Evolutionary conservation across 2,888 invertebrate species (phyloP).

Genomic region (Drosophila dives): DNA sequence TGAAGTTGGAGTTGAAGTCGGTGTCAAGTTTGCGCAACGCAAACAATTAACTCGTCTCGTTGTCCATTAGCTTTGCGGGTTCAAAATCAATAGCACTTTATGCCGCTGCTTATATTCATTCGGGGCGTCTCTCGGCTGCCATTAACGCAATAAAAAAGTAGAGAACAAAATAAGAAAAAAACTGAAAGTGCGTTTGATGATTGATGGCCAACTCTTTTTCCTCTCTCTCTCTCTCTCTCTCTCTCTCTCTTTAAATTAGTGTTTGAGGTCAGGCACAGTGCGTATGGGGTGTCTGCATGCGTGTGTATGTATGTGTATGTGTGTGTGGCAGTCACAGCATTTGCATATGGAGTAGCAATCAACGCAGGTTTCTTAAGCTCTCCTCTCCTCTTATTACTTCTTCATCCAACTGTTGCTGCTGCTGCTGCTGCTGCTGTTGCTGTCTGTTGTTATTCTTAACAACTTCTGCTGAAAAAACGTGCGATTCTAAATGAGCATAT

Average conservation of each 20-base stretch:
- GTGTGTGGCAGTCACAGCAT: conserved; percentile 32
- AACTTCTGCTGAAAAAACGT: conserved; percentile 81
- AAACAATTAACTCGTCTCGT: conserved; percentile 76
- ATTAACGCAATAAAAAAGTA: conserved; percentile 27
- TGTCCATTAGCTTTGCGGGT: conserved; percentile 67
- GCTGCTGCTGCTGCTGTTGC: conserved; percentile 13
- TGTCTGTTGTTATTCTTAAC: conserved; percentile 59
- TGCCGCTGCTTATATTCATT: conserved; percentile 30
- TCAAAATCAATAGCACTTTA: conserved; percentile 74
- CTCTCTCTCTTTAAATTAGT: conserved; percentile 40
- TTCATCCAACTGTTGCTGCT: conserved; percentile 18
- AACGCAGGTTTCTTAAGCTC: conserved; percentile 32
- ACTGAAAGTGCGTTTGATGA: conserved; percentile 72
- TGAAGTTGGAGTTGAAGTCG: conserved; percentile 14
- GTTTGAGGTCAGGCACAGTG: conserved; percentile 66
- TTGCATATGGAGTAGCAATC: conserved; percentile 65
- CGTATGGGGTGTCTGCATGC: conserved; percentile 18
- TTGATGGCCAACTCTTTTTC: conserved; percentile 63
- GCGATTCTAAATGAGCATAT: conserved; percentile 81
- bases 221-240: conserved; percentile 2
- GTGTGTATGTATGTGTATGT: conserved; percentile 7
- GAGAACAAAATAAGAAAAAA: conserved; percentile 46
- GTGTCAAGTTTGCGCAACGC: conserved; percentile 66
- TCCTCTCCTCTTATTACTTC: neutral
- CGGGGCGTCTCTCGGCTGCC: conserved; percentile 36